These are phyloP conservation scores for Todiramphus saurophagus DNA, from an alignment of 2,113 vertebrate species.

Conservation along the genomic window DNA sequence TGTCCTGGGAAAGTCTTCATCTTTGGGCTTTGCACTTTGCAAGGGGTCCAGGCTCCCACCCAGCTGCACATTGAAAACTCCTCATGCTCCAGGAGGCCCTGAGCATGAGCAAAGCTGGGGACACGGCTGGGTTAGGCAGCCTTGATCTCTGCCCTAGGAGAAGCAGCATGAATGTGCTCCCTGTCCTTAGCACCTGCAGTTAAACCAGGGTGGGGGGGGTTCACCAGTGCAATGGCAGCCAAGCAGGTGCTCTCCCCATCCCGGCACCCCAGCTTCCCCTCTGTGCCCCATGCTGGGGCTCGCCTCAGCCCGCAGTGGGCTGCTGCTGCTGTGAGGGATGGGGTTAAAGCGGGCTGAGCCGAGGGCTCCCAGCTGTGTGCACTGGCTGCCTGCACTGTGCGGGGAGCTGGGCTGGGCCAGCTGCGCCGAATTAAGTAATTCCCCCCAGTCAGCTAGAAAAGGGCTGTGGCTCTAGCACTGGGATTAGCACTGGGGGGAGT, in stretches of 20 bases:
- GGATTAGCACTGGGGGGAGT: conserved; percentile 9
- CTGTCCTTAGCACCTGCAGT: background rate
- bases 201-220: background rate
- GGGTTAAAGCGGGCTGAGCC: background rate
- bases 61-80: background rate
- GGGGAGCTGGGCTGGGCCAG: conserved; percentile 25
- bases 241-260: accelerated
- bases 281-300: accelerated
- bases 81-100: background rate
- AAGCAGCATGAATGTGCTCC: accelerated
- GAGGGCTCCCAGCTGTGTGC: background rate
- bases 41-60: accelerated
- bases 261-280: accelerated
- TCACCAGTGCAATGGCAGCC: background rate
- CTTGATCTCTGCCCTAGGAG: background rate
- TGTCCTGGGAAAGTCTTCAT: background rate
- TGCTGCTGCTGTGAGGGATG: background rate
- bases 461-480: conserved; percentile 8
- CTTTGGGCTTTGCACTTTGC: background rate
- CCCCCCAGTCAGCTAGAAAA: background rate
- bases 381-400: background rate
- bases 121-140: accelerated
- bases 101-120: background rate
- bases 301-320: accelerated
- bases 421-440: background rate